phyloP scores from a whole-genome alignment of 1,140 invertebrate species.

The Panagrolaimus sp. region DNA sequence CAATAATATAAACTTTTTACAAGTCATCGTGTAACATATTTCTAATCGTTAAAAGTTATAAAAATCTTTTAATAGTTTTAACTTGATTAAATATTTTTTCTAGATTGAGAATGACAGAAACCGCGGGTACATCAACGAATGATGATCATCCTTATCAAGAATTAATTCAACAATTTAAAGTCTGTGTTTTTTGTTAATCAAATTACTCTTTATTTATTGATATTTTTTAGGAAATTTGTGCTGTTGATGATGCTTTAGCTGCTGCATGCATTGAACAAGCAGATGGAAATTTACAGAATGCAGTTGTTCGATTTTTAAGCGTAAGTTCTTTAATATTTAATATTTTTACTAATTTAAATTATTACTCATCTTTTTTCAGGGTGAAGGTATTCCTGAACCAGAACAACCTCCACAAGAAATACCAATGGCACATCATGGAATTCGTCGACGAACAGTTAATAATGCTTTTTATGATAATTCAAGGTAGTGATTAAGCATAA shows the following conservation, averaged over 20 bases:
- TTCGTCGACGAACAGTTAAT: not conserved
- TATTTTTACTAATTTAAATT: not conserved
- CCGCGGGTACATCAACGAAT: not conserved
- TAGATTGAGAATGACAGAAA: not conserved
- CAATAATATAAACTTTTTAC: too few species aligned
- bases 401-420: not conserved
- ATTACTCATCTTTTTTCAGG: not conserved
- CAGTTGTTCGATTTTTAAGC: conserved; percentile 6
- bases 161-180: conserved; percentile 14
- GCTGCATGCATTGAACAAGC: conserved; percentile 3
- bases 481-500: not conserved
- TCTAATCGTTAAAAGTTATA: too few species aligned
- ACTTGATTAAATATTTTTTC: too few species aligned
- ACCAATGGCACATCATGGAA: not conserved
- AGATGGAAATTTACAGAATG: conserved; percentile 8
- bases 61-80: too few species aligned
- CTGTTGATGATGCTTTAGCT: conserved; percentile 23
- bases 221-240: conserved; percentile 27
- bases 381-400: conserved; percentile 1
- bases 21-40: too few species aligned
- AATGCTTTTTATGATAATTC: not conserved
- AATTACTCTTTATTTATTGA: not conserved
- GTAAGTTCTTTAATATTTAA: not conserved
- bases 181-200: not conserved
- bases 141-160: conserved; percentile 3